Conservation (phyloP, 2,113 vertebrate genomes). For the Bufo gargarizans region DNA sequence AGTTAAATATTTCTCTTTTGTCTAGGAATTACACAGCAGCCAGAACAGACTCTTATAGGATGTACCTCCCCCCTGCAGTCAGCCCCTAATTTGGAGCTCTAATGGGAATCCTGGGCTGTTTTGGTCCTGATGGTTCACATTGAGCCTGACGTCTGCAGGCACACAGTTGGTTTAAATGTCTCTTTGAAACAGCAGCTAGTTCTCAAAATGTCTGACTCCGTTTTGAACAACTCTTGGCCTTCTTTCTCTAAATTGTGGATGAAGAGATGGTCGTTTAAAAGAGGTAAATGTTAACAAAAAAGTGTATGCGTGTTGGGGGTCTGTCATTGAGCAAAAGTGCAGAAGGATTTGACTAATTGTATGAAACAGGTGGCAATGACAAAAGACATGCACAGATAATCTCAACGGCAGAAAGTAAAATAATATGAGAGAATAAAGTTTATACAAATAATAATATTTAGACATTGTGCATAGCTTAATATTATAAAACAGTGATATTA, state of each 20-base stretch:
- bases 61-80: conserved; percentile 36
- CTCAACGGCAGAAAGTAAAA: not conserved
- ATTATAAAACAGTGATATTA: too few relatives aligned
- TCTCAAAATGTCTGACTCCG: conserved; percentile 82
- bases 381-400: not conserved
- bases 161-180: conserved; percentile 43
- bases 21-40: conserved; percentile 38
- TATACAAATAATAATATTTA: not conserved
- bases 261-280: conserved; percentile 93
- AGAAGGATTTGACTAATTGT: not conserved
- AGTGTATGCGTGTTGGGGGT: too few relatives aligned
- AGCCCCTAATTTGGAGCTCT: conserved; percentile 58
- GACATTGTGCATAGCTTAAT: too few relatives aligned
- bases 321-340: not conserved
- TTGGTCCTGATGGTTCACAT: conserved; percentile 55
- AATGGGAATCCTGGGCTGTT: conserved; percentile 54
- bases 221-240: conserved; percentile 95
- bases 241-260: conserved; percentile 94
- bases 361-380: not conserved
- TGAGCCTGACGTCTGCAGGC: conserved; percentile 30
- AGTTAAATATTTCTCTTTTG: conserved; percentile 47
- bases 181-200: conserved; percentile 1
- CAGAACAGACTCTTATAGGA: conserved; percentile 36
- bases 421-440: not conserved
- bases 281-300: conserved; percentile 77